Evolutionary conservation across 2,797 vertebrate species (phyloP).

Genomic region (Pseudochirops cupreus): DNA sequence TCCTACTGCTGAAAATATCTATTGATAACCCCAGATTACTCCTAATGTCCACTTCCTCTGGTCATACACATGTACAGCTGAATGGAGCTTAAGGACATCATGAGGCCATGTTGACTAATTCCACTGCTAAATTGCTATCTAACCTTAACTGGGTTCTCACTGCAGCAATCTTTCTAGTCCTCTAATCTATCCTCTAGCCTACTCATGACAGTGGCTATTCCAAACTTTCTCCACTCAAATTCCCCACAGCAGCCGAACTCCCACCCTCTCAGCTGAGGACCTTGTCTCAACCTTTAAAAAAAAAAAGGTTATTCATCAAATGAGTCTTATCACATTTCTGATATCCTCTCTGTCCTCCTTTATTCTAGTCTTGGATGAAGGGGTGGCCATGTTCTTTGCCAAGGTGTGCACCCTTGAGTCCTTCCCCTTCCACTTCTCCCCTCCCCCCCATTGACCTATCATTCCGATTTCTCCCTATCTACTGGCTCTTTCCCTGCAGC

Average conservation of each 20-base stretch:
- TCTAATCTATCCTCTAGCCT: background rate
- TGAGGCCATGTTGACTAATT: background rate
- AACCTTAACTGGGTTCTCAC: background rate
- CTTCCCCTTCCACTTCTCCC: background rate
- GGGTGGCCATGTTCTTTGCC: background rate
- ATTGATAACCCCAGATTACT: background rate
- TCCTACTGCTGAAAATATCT: too few species aligned
- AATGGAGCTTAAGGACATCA: background rate
- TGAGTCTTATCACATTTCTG: background rate
- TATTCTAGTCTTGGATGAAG: background rate
- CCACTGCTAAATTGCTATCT: background rate
- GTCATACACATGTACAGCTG: background rate
- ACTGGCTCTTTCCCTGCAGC: background rate
- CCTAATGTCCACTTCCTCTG: background rate
- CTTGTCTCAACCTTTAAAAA: background rate
- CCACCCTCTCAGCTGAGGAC: background rate
- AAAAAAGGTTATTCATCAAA: background rate
- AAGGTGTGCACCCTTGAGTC: background rate
- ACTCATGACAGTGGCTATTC: background rate
- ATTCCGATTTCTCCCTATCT: background rate
- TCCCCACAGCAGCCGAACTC: background rate
- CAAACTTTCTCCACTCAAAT: background rate
- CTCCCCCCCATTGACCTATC: background rate
- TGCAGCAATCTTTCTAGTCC: background rate
- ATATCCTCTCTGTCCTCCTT: background rate